phyloP scores from a whole-genome alignment of 1,140 invertebrate genomes.

The Scaptomyza graminum region DNA sequence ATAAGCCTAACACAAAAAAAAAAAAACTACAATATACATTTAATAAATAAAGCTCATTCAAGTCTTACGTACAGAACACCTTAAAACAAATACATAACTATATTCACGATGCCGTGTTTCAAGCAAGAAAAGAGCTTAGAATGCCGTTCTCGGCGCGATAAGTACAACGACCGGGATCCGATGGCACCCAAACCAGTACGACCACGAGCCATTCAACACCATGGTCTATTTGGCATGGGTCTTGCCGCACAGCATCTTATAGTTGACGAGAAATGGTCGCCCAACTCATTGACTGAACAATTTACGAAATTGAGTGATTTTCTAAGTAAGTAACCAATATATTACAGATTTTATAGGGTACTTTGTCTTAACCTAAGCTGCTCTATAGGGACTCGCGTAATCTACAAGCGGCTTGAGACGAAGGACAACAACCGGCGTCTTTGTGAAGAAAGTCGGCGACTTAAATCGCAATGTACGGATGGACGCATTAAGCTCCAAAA shows the following conservation, averaged over 20 bases:
- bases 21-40: neutral
- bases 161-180: constrained; percentile 19
- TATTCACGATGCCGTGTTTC: constrained; percentile 26
- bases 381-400: constrained; percentile 46
- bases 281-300: constrained; percentile 60
- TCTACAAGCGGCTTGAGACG: constrained; percentile 62
- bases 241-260: constrained; percentile 69
- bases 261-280: constrained; percentile 68
- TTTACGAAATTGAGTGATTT: constrained; percentile 64
- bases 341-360: neutral
- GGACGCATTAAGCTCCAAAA: constrained; percentile 70
- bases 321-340: constrained; percentile 53
- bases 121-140: constrained; percentile 15
- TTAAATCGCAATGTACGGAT: constrained; percentile 66
- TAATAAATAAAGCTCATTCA: neutral
- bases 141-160: neutral
- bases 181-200: constrained; percentile 70
- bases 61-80: neutral
- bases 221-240: constrained; percentile 73
- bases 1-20: neutral
- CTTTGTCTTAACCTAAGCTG: neutral
- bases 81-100: constrained; percentile 3
- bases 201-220: constrained; percentile 57
- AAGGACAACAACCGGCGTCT: constrained; percentile 49
- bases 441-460: constrained; percentile 40